Percentiles rank a stretch among this genome's conserved stretches.
phyloP scores from a whole-genome alignment of 2,797 vertebrate genomes.

The Hyperoplus lanceolatus region DNA sequence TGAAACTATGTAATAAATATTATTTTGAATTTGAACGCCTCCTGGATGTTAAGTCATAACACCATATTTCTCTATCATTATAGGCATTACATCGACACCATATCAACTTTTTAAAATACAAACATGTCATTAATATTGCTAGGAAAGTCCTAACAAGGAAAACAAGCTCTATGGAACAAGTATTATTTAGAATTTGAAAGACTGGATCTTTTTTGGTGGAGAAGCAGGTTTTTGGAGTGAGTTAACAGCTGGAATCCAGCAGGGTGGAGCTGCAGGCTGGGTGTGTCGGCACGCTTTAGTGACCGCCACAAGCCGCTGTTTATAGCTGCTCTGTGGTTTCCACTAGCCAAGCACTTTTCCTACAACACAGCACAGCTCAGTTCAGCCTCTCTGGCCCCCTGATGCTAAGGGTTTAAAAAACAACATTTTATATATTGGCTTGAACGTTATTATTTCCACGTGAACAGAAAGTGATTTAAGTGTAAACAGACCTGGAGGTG shows the following conservation, averaged over 20 bases:
- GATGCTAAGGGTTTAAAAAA: slow-evolving; percentile 28
- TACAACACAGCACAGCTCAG: slow-evolving; percentile 45
- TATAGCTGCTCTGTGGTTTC: slow-evolving; percentile 79
- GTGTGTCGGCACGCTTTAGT: slow-evolving; percentile 69
- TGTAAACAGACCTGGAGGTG: slow-evolving; percentile 31
- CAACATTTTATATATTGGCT: slow-evolving; percentile 15
- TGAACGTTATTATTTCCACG: too few relatives aligned
- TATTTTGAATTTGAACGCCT: slow-evolving; percentile 66
- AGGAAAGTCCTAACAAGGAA: too few relatives aligned
- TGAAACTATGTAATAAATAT: slow-evolving; percentile 76
- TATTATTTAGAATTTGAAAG: too few relatives aligned
- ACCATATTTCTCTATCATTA: too few relatives aligned
- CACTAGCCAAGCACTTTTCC: slow-evolving; percentile 73
- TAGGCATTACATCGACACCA: too few relatives aligned
- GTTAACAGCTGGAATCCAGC: slow-evolving; percentile 45
- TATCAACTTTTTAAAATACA: too few relatives aligned
- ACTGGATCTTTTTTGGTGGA: not conserved
- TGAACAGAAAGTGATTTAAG: slow-evolving; percentile 22
- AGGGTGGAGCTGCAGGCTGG: slow-evolving; percentile 56
- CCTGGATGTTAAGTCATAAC: too few relatives aligned
- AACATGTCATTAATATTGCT: too few relatives aligned
- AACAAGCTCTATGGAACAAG: too few relatives aligned
- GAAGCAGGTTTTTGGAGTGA: slow-evolving; percentile 7
- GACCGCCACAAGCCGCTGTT: slow-evolving; percentile 62
- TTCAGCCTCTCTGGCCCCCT: slow-evolving; percentile 27